Evolutionary conservation across 2,113 vertebrate genomes (phyloP).

Genomic region (Tachuris rubrigastra): DNA sequence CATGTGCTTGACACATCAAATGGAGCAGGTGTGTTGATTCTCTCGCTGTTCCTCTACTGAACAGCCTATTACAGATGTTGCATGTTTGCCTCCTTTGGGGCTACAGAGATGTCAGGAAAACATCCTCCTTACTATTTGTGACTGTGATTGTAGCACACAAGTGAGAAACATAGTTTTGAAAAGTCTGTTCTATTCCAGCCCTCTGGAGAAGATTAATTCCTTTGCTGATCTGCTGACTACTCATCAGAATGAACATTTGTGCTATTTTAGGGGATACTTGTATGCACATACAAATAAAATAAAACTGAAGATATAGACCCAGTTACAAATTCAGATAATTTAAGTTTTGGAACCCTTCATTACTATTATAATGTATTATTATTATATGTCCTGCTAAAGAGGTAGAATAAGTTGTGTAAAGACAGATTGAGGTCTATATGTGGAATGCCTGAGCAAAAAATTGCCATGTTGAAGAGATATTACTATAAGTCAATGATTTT

Average conservation of each 20-base stretch:
- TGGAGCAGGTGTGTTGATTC: background rate
- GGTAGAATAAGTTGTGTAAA: background rate
- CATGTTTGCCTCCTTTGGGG: background rate
- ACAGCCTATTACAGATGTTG: background rate
- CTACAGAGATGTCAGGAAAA: background rate
- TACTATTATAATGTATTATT: background rate
- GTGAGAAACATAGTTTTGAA: background rate
- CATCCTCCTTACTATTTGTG: background rate
- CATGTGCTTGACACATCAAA: background rate
- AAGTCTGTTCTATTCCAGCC: background rate
- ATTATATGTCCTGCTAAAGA: background rate
- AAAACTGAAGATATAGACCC: background rate
- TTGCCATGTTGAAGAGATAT: background rate
- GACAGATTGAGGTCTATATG: rapidly evolving
- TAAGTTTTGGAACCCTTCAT: background rate
- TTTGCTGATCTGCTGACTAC: background rate
- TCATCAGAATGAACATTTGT: background rate
- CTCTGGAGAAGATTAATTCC: background rate
- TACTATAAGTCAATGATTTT: background rate
- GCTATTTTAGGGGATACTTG: background rate
- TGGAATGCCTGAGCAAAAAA: background rate
- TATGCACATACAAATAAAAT: background rate
- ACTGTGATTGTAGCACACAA: background rate
- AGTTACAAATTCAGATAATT: background rate
- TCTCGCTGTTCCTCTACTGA: background rate